Evolutionary conservation across 1,140 invertebrate species (phyloP).

Genomic region (Drosophila rhopaloa): DNA sequence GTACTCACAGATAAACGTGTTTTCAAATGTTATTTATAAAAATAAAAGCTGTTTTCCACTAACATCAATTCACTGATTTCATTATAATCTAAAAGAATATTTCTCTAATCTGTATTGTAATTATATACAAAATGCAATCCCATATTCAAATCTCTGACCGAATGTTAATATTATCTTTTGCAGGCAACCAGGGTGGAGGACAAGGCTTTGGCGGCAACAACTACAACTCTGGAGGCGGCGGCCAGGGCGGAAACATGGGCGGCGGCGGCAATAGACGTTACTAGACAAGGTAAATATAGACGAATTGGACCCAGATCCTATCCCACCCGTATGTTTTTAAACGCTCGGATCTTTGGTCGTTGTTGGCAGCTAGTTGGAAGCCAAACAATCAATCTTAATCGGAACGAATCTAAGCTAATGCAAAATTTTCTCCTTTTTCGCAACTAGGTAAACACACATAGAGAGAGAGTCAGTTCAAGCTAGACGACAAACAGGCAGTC

Average conservation of each 20-base stretch:
- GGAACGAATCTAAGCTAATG: slow-evolving; percentile 59
- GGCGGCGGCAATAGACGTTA: slow-evolving; percentile 82
- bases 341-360: slow-evolving; percentile 44
- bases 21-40: too few relatives aligned
- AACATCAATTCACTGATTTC: too few relatives aligned
- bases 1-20: too few relatives aligned
- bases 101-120: too few relatives aligned
- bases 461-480: slow-evolving; percentile 67
- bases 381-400: slow-evolving; percentile 33
- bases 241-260: slow-evolving; percentile 78
- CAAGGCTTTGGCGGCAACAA: slow-evolving; percentile 69
- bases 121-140: too few relatives aligned
- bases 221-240: slow-evolving; percentile 65
- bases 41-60: too few relatives aligned
- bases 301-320: background rate
- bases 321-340: slow-evolving; percentile 10
- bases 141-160: background rate
- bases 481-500: slow-evolving; percentile 79
- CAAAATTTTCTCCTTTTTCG: slow-evolving; percentile 77
- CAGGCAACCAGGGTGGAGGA: slow-evolving; percentile 77
- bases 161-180: background rate
- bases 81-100: too few relatives aligned
- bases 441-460: slow-evolving; percentile 77
- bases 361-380: slow-evolving; percentile 41
- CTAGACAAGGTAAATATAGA: slow-evolving; percentile 72